A percentile compares a stretch with the other conserved stretches of the same genome.
These are phyloP conservation scores for Bombycilla garrulus DNA, from an alignment of 2,113 vertebrate genomes.

Conservation along the genomic window DNA sequence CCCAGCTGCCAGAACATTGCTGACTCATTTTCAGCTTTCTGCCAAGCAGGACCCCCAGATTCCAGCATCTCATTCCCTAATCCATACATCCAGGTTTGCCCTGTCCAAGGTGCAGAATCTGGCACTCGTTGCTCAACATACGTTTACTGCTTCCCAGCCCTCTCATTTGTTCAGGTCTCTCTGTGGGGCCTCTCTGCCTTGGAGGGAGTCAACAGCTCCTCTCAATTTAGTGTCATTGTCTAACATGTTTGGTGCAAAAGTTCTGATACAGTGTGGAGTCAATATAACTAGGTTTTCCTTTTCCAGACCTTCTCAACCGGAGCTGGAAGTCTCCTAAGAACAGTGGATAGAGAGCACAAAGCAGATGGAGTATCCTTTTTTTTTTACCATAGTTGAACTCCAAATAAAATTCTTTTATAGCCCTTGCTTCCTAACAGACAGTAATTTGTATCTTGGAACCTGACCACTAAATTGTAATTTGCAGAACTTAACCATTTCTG, in stretches of 20 bases:
- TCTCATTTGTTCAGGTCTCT: background rate
- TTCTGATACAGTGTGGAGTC: background rate
- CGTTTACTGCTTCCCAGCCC: background rate
- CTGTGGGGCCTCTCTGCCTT: background rate
- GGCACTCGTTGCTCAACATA: background rate
- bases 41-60: background rate
- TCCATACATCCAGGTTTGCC: background rate
- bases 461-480: background rate
- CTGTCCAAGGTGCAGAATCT: background rate
- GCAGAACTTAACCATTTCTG: background rate
- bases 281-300: background rate
- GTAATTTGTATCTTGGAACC: constrained; percentile 12
- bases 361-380: background rate
- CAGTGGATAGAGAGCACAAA: background rate
- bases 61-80: background rate
- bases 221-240: background rate
- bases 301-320: background rate
- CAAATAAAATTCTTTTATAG: constrained; percentile 3
- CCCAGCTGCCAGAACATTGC: background rate
- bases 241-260: background rate
- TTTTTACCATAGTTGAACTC: background rate
- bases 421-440: background rate
- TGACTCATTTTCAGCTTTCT: background rate
- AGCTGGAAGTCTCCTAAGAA: background rate
- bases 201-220: background rate